Conservation (phyloP, 2,888 invertebrate species). For the Phymatocera aterrima region DNA sequence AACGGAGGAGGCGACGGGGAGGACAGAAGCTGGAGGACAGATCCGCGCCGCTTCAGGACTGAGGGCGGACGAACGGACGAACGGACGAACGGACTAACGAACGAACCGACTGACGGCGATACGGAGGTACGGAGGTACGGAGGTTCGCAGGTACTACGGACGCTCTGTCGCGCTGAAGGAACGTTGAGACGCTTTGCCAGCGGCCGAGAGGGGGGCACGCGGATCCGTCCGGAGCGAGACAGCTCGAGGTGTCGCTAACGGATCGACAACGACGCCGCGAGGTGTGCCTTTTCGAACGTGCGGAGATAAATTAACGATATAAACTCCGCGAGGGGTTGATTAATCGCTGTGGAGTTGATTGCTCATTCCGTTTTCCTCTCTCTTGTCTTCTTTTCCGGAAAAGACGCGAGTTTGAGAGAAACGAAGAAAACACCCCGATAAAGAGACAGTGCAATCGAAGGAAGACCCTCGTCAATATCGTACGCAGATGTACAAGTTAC, state of each 20-base stretch:
- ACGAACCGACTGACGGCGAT: constrained; percentile 8
- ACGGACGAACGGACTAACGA: not conserved
- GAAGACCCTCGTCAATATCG: too few relatives aligned
- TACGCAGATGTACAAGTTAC: not conserved
- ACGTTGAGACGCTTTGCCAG: constrained; percentile 12
- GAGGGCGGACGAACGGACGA: constrained; percentile 28
- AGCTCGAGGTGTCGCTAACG: constrained; percentile 35
- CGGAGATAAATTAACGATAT: not conserved
- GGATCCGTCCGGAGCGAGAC: constrained; percentile 9
- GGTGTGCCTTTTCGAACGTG: constrained; percentile 16
- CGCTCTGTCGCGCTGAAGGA: constrained; percentile 17
- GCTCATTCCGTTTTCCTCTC: not conserved
- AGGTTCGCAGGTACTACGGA: not conserved
- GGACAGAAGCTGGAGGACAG: constrained; percentile 68
- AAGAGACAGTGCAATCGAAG: not conserved
- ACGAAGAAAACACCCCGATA: not conserved
- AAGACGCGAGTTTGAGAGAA: not conserved
- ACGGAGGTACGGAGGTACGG: not conserved
- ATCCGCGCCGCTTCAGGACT: constrained; percentile 64
- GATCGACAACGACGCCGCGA: constrained; percentile 32
- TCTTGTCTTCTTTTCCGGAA: too few relatives aligned
- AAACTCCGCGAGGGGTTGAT: not conserved
- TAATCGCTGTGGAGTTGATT: not conserved
- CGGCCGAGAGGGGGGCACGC: constrained; percentile 27
- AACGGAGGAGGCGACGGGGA: constrained; percentile 55